Percentiles rank a stretch among this genome's conserved stretches.
Evolutionary conservation across 2,113 vertebrate species (phyloP).

Genomic region (Oreotrochilus melanogaster): DNA sequence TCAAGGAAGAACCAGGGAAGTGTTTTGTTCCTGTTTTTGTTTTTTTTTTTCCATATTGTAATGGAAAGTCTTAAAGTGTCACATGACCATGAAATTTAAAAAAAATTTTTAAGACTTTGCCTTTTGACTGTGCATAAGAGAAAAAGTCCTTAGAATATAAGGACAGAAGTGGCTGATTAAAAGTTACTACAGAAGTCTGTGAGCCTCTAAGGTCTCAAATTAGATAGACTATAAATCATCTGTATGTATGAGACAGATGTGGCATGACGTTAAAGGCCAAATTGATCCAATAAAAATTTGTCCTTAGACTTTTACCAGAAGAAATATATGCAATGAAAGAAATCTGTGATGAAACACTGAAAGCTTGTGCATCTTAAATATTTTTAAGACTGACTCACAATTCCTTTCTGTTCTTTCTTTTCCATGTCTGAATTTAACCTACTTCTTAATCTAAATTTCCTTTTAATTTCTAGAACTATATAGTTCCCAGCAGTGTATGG

Average conservation of each 20-base stretch:
- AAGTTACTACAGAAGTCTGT: not conserved
- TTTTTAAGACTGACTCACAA: not conserved
- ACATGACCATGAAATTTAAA: not conserved
- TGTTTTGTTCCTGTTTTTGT: not conserved
- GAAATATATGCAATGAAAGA: not conserved
- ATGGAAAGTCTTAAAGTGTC: not conserved
- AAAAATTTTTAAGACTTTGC: not conserved
- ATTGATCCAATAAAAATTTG: not conserved
- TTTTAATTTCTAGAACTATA: not conserved
- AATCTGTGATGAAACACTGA: not conserved
- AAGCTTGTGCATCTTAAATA: not conserved
- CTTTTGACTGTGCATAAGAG: not conserved
- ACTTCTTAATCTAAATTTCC: not conserved
- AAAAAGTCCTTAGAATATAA: not conserved
- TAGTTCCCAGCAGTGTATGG: not conserved
- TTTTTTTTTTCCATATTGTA: not conserved
- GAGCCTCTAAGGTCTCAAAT: not conserved
- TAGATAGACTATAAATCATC: not conserved
- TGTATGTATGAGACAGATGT: not conserved
- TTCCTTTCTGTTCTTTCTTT: not conserved
- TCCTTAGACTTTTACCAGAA: not conserved
- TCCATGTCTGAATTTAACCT: not conserved
- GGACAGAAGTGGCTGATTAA: not conserved
- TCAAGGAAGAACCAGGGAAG: not conserved
- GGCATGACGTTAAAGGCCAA: not conserved